Conservation (phyloP, 2,113 vertebrate genomes). For the Labeo rohita region DNA sequence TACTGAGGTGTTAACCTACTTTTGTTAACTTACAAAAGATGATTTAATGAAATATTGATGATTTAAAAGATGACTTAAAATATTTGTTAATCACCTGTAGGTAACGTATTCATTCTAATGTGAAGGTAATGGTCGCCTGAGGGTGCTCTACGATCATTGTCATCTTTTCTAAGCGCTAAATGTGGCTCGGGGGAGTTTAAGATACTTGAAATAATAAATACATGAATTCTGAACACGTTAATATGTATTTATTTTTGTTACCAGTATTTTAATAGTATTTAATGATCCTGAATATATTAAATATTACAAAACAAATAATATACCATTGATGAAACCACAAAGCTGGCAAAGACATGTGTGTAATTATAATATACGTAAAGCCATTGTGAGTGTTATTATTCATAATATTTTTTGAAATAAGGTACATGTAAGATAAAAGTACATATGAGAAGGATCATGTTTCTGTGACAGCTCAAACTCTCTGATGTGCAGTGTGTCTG, state of each 20-base stretch:
- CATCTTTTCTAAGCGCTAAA: neutral
- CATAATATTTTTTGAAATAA: too few species aligned
- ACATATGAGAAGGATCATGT: neutral
- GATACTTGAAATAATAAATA: neutral
- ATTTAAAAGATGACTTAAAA: neutral
- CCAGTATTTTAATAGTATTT: too few species aligned
- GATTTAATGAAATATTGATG: too few species aligned
- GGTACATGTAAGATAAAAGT: too few species aligned
- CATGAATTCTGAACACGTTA: too few species aligned
- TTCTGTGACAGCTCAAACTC: neutral
- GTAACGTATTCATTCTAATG: neutral
- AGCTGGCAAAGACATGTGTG: too few species aligned
- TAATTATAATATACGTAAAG: too few species aligned
- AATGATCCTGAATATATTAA: too few species aligned
- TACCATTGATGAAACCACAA: too few species aligned
- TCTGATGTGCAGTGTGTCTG: neutral
- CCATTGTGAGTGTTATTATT: too few species aligned
- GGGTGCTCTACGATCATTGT: neutral
- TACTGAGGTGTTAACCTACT: neutral
- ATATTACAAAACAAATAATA: too few species aligned
- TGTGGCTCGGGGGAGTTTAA: neutral
- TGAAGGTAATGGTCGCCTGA: neutral
- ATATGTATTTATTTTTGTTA: too few species aligned
- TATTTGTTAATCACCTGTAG: neutral
- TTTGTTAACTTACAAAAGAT: neutral